Percentiles rank a stretch among this genome's conserved stretches.
Evolutionary conservation across 2,888 invertebrate genomes (phyloP).

Genomic region (Anthoptus insignis): DNA sequence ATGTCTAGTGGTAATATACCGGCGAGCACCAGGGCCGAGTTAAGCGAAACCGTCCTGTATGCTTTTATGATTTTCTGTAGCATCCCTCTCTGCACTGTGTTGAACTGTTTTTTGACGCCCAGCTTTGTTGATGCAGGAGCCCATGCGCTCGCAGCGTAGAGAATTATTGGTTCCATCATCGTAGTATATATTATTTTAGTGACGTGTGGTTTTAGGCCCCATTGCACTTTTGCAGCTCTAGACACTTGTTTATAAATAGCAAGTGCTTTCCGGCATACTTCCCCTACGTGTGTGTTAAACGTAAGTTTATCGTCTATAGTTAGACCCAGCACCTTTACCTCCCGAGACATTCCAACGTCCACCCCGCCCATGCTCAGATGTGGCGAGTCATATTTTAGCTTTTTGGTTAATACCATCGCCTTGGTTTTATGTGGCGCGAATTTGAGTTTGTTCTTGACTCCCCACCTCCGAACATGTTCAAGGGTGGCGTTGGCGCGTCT

Average conservation of each 20-base stretch:
- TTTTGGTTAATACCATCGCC: not conserved
- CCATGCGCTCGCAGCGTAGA: slow-evolving; percentile 9
- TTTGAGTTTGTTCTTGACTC: not conserved
- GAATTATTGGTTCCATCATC: not conserved
- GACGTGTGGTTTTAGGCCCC: not conserved
- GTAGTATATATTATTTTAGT: not conserved
- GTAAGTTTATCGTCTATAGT: not conserved
- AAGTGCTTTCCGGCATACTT: not conserved
- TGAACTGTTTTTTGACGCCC: not conserved
- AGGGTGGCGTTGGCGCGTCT: not conserved
- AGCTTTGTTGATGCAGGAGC: not conserved
- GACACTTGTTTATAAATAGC: not conserved
- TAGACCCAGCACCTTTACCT: slow-evolving; percentile 12
- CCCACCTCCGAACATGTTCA: not conserved
- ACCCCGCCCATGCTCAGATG: no score
- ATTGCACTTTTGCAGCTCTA: not conserved
- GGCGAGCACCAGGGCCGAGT: not conserved
- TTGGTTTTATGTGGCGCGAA: slow-evolving; percentile 7
- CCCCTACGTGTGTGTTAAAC: not conserved
- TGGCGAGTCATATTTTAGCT: slow-evolving; percentile 1
- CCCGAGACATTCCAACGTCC: not conserved
- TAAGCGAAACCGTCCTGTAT: not conserved
- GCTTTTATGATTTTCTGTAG: not conserved
- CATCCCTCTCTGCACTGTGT: not conserved
- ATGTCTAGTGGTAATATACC: not conserved